Evolutionary conservation across 2,797 vertebrate species (phyloP).

Genomic region (Erithacus rubecula): DNA sequence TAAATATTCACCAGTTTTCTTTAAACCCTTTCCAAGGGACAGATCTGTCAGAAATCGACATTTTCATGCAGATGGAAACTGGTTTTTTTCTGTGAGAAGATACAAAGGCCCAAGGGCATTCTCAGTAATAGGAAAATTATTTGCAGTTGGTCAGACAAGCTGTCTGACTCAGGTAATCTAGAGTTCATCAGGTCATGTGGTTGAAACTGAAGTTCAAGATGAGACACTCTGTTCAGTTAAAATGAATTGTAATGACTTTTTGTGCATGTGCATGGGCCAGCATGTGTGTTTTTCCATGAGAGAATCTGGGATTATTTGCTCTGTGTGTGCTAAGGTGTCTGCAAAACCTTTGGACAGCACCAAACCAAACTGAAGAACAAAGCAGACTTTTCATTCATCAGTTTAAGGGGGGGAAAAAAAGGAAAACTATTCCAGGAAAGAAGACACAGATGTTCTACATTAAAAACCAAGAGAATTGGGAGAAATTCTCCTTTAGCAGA

Average conservation of each 20-base stretch:
- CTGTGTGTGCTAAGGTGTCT: not conserved
- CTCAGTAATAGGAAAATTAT: conserved; percentile 53
- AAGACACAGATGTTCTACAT: conserved; percentile 44
- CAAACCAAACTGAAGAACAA: not conserved
- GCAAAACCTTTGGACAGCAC: conserved; percentile 7
- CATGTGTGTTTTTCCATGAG: not conserved
- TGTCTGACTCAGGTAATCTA: conserved; percentile 65
- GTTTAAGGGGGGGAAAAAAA: not conserved
- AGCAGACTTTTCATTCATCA: conserved; percentile 36
- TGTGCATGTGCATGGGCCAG: not conserved
- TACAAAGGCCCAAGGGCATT: conserved; percentile 9
- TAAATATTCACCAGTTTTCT: not conserved
- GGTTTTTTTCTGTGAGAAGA: conserved; percentile 23
- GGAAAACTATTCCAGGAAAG: not conserved
- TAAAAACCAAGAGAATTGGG: not conserved
- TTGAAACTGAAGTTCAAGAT: conserved; percentile 29
- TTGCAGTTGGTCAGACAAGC: conserved; percentile 52
- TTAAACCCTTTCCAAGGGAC: not conserved
- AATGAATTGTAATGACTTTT: not conserved
- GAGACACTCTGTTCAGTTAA: not conserved
- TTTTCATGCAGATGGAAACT: conserved; percentile 48
- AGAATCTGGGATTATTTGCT: conserved; percentile 4
- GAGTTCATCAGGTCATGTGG: conserved; percentile 37
- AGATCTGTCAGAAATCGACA: conserved; percentile 27
- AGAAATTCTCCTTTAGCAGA: conserved; percentile 9